These are phyloP conservation scores for Antechinus stuartii DNA, from an alignment of 2,113 vertebrate species.

Conservation along the genomic window DNA sequence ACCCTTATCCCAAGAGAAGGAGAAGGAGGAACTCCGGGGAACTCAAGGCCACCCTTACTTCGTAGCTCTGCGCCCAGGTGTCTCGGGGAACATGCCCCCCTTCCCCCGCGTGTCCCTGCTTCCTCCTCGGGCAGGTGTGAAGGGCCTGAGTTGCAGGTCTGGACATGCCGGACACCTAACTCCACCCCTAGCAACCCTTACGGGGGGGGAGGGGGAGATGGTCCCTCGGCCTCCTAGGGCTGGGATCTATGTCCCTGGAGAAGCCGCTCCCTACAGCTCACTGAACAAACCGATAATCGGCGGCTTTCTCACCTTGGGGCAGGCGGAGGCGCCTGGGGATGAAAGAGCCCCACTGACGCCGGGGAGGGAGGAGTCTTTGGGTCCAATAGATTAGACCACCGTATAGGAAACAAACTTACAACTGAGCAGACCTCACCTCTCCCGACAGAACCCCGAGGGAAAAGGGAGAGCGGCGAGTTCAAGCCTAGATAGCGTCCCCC, in stretches of 20 bases:
- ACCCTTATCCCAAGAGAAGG: background rate
- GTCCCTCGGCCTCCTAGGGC: constrained; percentile 29
- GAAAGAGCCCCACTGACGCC: background rate
- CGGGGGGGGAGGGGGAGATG: constrained; percentile 57
- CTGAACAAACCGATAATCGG: background rate
- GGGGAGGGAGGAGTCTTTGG: constrained; percentile 5
- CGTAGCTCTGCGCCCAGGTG: constrained; percentile 18
- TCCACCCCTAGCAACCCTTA: constrained; percentile 67
- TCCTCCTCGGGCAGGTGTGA: constrained; percentile 50
- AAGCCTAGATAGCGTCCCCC: constrained; percentile 8
- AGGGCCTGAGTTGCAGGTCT: constrained; percentile 59
- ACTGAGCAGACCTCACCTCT: constrained; percentile 4
- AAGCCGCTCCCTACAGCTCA: background rate
- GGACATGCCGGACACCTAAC: constrained; percentile 67
- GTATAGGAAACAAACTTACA: constrained; percentile 63
- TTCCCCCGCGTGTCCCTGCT: background rate
- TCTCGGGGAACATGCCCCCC: background rate
- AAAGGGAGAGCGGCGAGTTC: constrained; percentile 32
- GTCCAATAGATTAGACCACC: background rate
- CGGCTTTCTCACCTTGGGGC: constrained; percentile 45
- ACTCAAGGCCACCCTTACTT: background rate
- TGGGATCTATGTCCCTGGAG: background rate
- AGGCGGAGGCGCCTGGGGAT: constrained; percentile 20
- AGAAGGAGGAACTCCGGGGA: background rate
- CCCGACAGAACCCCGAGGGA: constrained; percentile 22